These are phyloP conservation scores for Venustaconcha ellipsiformis DNA, from an alignment of 1,140 invertebrate species.

Conservation along the genomic window DNA sequence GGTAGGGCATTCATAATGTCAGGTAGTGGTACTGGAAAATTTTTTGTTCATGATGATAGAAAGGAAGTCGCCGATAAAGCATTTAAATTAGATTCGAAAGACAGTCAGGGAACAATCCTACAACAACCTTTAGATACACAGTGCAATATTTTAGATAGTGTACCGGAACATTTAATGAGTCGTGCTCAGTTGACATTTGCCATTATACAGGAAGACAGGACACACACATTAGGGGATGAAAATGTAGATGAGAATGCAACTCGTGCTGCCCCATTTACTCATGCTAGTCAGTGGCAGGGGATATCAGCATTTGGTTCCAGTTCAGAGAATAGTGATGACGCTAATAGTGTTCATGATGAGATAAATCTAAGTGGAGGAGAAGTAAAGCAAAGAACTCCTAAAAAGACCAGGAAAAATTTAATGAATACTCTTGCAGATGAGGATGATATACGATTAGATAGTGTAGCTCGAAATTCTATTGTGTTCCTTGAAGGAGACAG, in stretches of 20 bases:
- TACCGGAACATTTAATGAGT: slow-evolving; percentile 46
- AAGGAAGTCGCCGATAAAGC: no score
- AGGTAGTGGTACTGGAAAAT: no score
- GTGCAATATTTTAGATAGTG: slow-evolving; percentile 45
- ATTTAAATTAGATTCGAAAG: no score
- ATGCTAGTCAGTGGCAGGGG: slow-evolving; percentile 64
- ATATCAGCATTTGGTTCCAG: slow-evolving; percentile 59
- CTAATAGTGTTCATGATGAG: slow-evolving; percentile 48
- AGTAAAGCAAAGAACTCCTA: slow-evolving; percentile 35
- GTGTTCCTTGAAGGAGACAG: slow-evolving; percentile 52
- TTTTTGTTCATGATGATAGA: no score
- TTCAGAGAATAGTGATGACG: slow-evolving; percentile 57
- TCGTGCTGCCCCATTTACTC: slow-evolving; percentile 65
- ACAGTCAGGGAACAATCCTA: slow-evolving; percentile 21
- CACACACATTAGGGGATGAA: slow-evolving; percentile 61
- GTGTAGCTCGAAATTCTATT: slow-evolving; percentile 54
- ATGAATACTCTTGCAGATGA: slow-evolving; percentile 60
- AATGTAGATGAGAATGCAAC: slow-evolving; percentile 65
- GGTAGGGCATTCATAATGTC: no score
- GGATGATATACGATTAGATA: slow-evolving; percentile 57
- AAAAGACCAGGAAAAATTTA: slow-evolving; percentile 34
- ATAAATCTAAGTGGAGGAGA: slow-evolving; percentile 37
- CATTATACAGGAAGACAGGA: slow-evolving; percentile 62
- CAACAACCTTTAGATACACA: slow-evolving; percentile 30
- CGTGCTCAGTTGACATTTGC: slow-evolving; percentile 57